A percentile compares a stretch with the other conserved stretches of the same genome.
Conservation (phyloP, 2,797 vertebrate species). For the Sternotherus odoratus region DNA sequence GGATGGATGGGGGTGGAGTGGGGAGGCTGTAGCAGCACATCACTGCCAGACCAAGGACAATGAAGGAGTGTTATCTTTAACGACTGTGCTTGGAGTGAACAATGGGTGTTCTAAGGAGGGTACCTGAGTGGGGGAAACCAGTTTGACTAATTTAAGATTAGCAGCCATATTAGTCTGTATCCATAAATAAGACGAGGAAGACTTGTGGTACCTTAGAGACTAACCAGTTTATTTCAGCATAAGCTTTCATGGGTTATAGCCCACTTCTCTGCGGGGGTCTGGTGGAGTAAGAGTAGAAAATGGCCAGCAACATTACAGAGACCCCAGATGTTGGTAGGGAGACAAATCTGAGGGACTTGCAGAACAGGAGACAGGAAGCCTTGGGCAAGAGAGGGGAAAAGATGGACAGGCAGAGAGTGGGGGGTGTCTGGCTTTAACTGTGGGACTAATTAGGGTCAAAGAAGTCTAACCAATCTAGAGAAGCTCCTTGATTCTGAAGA, state of each 20-base stretch:
- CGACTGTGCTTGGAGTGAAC: neutral
- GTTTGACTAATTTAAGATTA: neutral
- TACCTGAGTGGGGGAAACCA: neutral
- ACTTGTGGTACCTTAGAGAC: too few relatives aligned
- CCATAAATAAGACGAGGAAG: too few relatives aligned
- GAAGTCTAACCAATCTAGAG: neutral
- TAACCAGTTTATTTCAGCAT: too few relatives aligned
- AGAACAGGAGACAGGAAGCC: neutral
- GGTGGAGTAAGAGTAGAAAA: neutral
- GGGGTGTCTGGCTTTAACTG: neutral
- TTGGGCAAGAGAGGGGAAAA: neutral
- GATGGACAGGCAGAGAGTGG: neutral
- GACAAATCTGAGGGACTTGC: neutral
- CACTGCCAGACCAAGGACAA: neutral
- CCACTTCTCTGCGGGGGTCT: neutral
- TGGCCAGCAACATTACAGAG: neutral
- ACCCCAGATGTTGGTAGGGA: neutral
- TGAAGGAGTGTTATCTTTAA: neutral
- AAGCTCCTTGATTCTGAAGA: neutral
- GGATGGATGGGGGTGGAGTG: neutral
- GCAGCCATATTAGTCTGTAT: too few relatives aligned
- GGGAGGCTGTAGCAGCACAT: neutral
- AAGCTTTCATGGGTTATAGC: too few relatives aligned
- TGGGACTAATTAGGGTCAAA: neutral
- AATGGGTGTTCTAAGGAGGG: neutral